phyloP scores from a whole-genome alignment of 53 echinoderm and acorn worm genomes.

The Pentamera pediparva region DNA sequence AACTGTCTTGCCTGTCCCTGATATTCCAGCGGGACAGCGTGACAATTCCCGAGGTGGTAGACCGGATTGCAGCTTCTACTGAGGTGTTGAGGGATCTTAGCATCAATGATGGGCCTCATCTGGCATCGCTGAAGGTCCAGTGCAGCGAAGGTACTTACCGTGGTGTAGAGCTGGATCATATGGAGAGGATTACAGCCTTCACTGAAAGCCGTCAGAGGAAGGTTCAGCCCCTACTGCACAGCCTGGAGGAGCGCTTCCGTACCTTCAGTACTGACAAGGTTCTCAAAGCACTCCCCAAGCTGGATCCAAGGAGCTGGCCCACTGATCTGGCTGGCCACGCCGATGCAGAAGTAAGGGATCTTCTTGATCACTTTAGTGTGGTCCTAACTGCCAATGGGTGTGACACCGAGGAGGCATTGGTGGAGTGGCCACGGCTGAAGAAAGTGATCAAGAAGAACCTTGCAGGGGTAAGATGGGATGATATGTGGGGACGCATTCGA shows the following conservation, averaged over 20 bases:
- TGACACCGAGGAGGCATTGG: slow-evolving; percentile 19
- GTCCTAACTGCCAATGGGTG: slow-evolving; percentile 6
- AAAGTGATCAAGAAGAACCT: neutral
- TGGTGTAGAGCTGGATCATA: neutral
- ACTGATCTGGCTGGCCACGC: neutral
- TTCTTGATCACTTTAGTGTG: slow-evolving; percentile 22
- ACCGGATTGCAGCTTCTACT: neutral
- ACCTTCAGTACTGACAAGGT: neutral
- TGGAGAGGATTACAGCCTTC: neutral
- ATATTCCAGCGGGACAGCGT: slow-evolving; percentile 10
- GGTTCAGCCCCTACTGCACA: neutral
- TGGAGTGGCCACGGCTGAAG: slow-evolving; percentile 14
- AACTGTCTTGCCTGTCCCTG: slow-evolving; percentile 5
- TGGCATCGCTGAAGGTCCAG: neutral
- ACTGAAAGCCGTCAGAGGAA: neutral
- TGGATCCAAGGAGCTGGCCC: slow-evolving; percentile 34
- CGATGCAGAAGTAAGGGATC: neutral
- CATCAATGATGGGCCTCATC: neutral
- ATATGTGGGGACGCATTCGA: neutral
- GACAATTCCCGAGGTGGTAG: neutral
- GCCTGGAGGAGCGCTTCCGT: slow-evolving; percentile 7
- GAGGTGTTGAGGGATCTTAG: neutral
- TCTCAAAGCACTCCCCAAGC: neutral
- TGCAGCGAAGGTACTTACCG: neutral
- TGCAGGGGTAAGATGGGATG: neutral